Evolutionary conservation across 2,888 invertebrate species (phyloP), one percentile per base, ranked within the genome.

Genomic region (Galerucella calmariensis): DNA sequence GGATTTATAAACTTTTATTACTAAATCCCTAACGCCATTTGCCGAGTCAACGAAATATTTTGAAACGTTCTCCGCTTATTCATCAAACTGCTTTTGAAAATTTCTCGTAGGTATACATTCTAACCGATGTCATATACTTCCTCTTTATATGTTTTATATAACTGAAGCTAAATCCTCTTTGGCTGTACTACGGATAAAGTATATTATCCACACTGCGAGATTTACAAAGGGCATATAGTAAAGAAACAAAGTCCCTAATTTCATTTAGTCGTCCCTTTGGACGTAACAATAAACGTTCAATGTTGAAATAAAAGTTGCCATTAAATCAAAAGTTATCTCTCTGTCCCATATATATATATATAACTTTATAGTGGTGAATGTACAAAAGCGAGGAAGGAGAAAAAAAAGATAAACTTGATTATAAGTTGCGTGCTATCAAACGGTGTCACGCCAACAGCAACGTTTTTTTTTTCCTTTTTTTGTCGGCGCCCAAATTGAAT

Each of bases 321-420:
- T 74, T 74, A 71, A 74, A 74, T 71, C 74, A 71, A 74, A 74
- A 74, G 74, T 74, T 74, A 74, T 74, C 71, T 74, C 24, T 67
- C 58, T 71, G 67, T 44, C 67, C 62, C 53, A 58, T 35, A 72
- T 59, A 71, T 27, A 27, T n/a, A 3, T 72, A 66, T 72, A 69
- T 68, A 72, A 72, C 69, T 66, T 75, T 53, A 69, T 65, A 73
- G 66, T 69, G 62, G 56, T 41, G 66, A 69, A 68, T 59, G 62
- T 65, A 63, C 71, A 72, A 74, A 62, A 71, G 71, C 65, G 59
- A 44, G 24, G 46, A 46, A 53, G 68, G 73, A 69, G 73, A 76
- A 72, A 68, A 67, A 46, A 69, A 46, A 65, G 8, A 41, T 41
- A 41, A 72, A 72, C 48, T 72, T 67, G 72, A 72, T 72, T 72